Base-by-base conservation (phyloP, 2,888 invertebrate genomes). In the Anoncus sp. region DNA sequence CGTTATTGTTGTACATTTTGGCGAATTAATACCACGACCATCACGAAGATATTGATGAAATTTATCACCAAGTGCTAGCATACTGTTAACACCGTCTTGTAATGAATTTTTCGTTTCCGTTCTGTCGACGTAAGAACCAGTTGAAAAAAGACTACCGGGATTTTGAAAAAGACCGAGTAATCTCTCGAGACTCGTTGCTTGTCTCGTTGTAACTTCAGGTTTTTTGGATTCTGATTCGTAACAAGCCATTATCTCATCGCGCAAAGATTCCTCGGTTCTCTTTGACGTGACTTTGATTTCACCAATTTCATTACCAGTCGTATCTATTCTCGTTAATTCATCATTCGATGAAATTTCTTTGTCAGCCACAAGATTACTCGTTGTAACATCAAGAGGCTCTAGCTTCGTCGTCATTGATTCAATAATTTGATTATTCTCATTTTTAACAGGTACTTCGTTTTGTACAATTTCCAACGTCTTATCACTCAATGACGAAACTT, bases 81-180 rank as follows among this genome's bases (percentile, higher is more conserved):
- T 77, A 22, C 81, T 85, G 69, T 79, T 87, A 3, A 87, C 83
- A 27, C 85, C 81, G 24, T 82, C 85, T 55, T 87, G 87, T 9
- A 88, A 51, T 1, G 85, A 76, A 80, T 81, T 87, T 73, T 77
- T 86, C 45, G 74, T 66, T 27, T 85, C 83, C 47, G 82, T 49
- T 57, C 82, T 82, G 38, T 84, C 81, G 0, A 71, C 83, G 57
- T 81, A 79, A 85, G 91, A 27, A 83, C 91, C 81, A 75, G 94
- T 93, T 10, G 94, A 93, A 85, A 95, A 95, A 63, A 95, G 89
- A 82, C 92, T 93, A 62, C 92, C 92, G 0, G 95, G 94, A 86
- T 94, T 93, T 81, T 94, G 94, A 86, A 95, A 95, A 2, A 95
- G 84, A 27, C 94, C 94, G 0, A 95, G 86, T 2, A 95, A 88